phyloP scores from a whole-genome alignment of 2,113 vertebrate species.

The Shinisaurus crocodilurus region DNA sequence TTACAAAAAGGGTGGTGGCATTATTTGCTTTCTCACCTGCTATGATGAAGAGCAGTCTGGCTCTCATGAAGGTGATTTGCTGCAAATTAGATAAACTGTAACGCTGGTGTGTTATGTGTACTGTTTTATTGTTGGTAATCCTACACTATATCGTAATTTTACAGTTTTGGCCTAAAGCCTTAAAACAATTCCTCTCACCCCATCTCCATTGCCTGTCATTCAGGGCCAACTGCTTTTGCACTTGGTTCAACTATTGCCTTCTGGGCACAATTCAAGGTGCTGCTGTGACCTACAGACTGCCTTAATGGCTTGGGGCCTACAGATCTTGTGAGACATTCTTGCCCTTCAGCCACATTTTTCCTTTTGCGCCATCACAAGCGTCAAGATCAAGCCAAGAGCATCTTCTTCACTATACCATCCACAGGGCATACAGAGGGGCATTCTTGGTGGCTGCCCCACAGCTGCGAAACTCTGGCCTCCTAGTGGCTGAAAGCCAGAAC shows the following conservation, averaged over 20 bases:
- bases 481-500: neutral
- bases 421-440: neutral
- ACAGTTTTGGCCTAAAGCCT: neutral
- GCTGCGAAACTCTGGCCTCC: neutral
- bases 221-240: neutral
- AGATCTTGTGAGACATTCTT: neutral
- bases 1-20: neutral
- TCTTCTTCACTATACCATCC: neutral
- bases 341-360: neutral
- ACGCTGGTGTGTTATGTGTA: neutral
- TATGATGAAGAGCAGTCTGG: neutral
- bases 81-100: slow-evolving; percentile 11
- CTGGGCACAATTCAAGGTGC: neutral
- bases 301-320: neutral
- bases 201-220: neutral
- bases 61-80: neutral
- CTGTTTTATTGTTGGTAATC: neutral
- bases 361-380: neutral
- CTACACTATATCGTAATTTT: slow-evolving; percentile 2
- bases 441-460: too few relatives aligned
- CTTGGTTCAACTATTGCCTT: neutral
- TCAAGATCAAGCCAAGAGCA: neutral
- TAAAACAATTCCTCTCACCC: neutral
- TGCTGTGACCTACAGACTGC: neutral
- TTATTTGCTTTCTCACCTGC: slow-evolving; percentile 8